A percentile compares a stretch with the other conserved stretches of the same genome.
These are phyloP conservation scores for Odobenus rosmarus DNA, from an alignment of 2,113 vertebrate species.

Conservation along the genomic window DNA sequence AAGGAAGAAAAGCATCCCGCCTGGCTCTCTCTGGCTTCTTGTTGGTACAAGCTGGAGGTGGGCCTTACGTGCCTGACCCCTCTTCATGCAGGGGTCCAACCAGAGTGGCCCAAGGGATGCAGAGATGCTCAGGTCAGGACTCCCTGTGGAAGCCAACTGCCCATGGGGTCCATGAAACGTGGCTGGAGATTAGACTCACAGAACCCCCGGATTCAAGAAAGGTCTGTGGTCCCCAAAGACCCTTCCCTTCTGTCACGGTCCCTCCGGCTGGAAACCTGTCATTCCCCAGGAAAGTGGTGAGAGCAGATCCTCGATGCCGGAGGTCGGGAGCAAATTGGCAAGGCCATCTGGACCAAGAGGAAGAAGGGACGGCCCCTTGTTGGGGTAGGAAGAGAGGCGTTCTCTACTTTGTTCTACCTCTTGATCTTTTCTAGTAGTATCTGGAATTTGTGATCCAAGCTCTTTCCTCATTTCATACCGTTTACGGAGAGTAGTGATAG, in stretches of 20 bases:
- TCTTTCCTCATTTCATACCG: background rate
- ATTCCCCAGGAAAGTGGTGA: background rate
- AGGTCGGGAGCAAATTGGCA: background rate
- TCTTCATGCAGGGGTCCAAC: background rate
- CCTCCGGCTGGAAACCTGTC: background rate
- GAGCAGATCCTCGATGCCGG: background rate
- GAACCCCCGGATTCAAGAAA: background rate
- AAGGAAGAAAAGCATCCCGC: background rate
- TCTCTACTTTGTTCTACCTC: background rate
- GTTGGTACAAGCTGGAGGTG: background rate
- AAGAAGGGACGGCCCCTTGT: background rate
- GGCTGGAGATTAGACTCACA: background rate
- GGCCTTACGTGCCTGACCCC: background rate
- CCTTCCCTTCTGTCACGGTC: background rate
- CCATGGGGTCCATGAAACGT: background rate
- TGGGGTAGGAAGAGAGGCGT: accelerated
- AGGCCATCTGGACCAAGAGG: background rate
- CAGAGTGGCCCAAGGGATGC: background rate
- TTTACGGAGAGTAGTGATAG: background rate
- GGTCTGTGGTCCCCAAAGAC: background rate
- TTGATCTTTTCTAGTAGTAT: background rate
- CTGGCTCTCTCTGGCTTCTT: background rate
- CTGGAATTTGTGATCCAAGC: background rate
- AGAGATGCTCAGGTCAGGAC: background rate
- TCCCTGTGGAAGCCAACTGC: background rate